Evolutionary conservation across 92 coral and sea anemone species (phyloP).

Genomic region (Virgularia gustaviana): DNA sequence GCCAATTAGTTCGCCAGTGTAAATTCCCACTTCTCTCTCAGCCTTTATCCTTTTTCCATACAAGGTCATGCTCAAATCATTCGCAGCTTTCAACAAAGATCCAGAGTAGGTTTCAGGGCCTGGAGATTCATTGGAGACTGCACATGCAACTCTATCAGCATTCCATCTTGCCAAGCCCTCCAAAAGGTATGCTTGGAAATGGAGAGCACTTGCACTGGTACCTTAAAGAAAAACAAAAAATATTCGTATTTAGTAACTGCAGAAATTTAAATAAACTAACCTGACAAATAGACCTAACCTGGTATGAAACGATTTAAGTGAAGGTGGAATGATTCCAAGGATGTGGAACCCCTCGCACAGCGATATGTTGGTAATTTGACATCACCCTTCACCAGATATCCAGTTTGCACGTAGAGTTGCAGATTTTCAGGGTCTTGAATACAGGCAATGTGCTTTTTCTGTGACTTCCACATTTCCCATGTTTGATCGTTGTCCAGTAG

Average conservation of each 20-base stretch:
- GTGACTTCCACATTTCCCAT: conserved; percentile 30
- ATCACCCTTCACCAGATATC: conserved; percentile 40
- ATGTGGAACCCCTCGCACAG: conserved; percentile 51
- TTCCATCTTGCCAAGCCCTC: conserved; percentile 61
- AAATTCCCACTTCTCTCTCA: conserved; percentile 21
- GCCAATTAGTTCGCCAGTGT: conserved; percentile 58
- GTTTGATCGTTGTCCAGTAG: conserved; percentile 38
- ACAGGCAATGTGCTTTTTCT: conserved; percentile 43
- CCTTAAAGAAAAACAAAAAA: conserved; percentile 33
- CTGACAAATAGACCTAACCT: conserved; percentile 6
- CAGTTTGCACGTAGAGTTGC: conserved; percentile 42
- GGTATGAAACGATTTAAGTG: conserved; percentile 58
- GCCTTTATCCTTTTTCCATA: conserved; percentile 34
- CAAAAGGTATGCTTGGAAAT: conserved; percentile 67
- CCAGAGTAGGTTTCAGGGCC: conserved; percentile 45
- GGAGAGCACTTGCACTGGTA: conserved; percentile 56
- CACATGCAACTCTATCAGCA: conserved; percentile 42
- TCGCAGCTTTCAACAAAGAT: conserved; percentile 25
- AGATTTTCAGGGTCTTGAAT: conserved; percentile 52
- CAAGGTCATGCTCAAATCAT: conserved; percentile 46
- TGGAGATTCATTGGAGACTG: neutral
- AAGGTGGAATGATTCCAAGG: conserved; percentile 61
- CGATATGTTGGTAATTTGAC: neutral
- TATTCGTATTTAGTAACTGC: neutral
- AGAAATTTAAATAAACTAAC: neutral